Conservation (phyloP, 2,797 vertebrate genomes). For the Lepilemur ruficaudatus region DNA sequence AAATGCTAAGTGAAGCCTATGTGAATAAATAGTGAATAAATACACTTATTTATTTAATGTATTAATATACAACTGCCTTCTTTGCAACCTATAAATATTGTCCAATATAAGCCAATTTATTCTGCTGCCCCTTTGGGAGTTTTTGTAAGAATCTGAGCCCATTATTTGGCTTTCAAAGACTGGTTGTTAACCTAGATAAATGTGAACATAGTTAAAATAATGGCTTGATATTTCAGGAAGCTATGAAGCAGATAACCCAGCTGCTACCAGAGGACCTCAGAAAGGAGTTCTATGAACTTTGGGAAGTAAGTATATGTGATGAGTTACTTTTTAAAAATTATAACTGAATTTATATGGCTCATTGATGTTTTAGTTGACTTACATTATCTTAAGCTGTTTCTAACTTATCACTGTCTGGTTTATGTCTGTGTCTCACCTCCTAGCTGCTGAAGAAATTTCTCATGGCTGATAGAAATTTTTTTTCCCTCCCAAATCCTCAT, state of each 20-base stretch:
- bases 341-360: not conserved
- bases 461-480: not conserved
- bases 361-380: not conserved
- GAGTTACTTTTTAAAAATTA: not conserved
- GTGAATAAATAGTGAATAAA: not conserved
- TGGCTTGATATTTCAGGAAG: conserved; percentile 87
- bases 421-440: not conserved
- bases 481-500: not conserved
- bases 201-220: conserved; percentile 6
- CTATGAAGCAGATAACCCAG: conserved; percentile 91
- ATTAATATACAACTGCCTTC: not conserved
- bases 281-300: conserved; percentile 93
- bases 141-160: not conserved
- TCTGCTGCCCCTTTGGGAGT: not conserved
- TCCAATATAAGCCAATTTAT: not conserved
- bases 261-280: conserved; percentile 89
- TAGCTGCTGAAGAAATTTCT: not conserved
- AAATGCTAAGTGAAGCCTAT: not conserved
- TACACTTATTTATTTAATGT: not conserved
- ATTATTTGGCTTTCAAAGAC: not conserved
- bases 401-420: not conserved
- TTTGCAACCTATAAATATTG: not conserved
- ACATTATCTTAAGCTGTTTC: not conserved
- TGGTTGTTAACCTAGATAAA: not conserved
- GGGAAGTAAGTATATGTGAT: conserved; percentile 89